Percentiles rank a stretch among this genome's conserved stretches.
Evolutionary conservation across 2,113 vertebrate species (phyloP).

Genomic region (Oenanthe melanoleuca): DNA sequence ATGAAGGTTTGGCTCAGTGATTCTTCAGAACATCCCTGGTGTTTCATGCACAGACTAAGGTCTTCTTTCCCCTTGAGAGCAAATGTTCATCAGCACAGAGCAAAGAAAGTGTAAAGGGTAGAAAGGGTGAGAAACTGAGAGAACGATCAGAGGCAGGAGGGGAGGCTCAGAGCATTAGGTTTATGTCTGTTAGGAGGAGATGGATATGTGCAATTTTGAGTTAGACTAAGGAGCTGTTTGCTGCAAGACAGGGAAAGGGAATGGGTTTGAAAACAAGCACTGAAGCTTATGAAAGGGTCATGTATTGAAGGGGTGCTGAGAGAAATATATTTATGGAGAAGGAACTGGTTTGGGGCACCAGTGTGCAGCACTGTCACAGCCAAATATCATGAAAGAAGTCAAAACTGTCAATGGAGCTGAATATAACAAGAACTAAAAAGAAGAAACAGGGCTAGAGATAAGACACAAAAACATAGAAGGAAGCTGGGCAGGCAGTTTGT

Average conservation of each 20-base stretch:
- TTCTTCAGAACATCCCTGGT: constrained; percentile 16
- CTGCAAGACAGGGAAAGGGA: background rate
- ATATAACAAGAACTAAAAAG: background rate
- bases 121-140: background rate
- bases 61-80: constrained; percentile 5
- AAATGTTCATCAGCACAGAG: constrained; percentile 28
- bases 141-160: constrained; percentile 1
- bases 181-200: constrained; percentile 19
- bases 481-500: background rate
- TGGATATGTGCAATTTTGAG: constrained; percentile 2
- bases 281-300: constrained; percentile 26
- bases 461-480: background rate
- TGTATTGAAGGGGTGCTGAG: background rate
- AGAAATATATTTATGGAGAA: background rate
- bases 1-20: background rate
- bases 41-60: constrained; percentile 10
- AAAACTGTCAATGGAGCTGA: background rate
- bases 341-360: background rate
- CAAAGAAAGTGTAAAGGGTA: background rate
- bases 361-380: background rate
- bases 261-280: constrained; percentile 40
- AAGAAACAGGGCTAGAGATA: background rate
- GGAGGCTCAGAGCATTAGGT: background rate
- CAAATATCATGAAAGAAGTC: background rate
- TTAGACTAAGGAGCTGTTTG: background rate